Percentiles rank a stretch among this genome's conserved stretches.
Conservation (phyloP, 2,113 vertebrate species). For the Nyctereutes procyonoides region DNA sequence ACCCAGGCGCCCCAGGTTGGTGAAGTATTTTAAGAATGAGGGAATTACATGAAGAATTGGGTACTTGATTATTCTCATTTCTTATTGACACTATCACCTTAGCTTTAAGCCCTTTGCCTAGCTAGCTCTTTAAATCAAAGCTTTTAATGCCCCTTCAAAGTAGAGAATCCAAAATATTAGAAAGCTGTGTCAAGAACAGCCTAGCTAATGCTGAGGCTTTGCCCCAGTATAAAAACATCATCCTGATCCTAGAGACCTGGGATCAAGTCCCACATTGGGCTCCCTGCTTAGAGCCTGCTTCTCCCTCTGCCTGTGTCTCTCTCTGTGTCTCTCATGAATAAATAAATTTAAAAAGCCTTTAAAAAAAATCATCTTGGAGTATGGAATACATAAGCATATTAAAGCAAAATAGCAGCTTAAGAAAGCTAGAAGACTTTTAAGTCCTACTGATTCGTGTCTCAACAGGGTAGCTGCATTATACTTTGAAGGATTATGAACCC, state of each 20-base stretch:
- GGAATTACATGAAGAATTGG: background rate
- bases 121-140: background rate
- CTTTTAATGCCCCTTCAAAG: background rate
- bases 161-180: background rate
- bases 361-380: background rate
- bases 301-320: no score
- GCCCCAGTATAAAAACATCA: background rate
- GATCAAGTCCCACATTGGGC: no score
- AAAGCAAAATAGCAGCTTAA: background rate
- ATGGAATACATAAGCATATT: background rate
- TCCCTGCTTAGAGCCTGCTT: no score
- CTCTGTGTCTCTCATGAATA: no score
- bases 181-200: background rate
- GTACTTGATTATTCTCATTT: background rate
- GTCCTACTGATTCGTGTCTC: slow-evolving; percentile 51
- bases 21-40: slow-evolving; percentile 2
- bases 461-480: slow-evolving; percentile 54
- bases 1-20: background rate
- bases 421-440: slow-evolving; percentile 38
- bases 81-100: background rate
- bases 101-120: background rate
- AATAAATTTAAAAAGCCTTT: no score
- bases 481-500: slow-evolving; percentile 62
- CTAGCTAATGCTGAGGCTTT: background rate
- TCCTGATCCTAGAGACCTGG: background rate